These are phyloP conservation scores for Merodon equestris DNA, from an alignment of 2,888 invertebrate genomes.

Conservation along the genomic window DNA sequence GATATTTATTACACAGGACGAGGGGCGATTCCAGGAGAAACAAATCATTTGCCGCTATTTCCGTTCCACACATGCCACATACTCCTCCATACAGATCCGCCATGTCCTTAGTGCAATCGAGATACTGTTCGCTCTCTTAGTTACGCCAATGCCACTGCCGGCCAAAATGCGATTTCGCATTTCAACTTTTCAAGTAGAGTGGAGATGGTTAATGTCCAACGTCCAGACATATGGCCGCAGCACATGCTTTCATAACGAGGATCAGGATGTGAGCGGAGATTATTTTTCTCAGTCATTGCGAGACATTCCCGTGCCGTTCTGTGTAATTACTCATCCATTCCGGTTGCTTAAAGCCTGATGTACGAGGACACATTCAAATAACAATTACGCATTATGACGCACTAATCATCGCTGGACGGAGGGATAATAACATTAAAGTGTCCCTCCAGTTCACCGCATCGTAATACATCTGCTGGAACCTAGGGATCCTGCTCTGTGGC, in stretches of 20 bases:
- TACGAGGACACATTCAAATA: slow-evolving; percentile 58
- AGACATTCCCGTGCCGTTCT: slow-evolving; percentile 15
- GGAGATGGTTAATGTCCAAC: slow-evolving; percentile 62
- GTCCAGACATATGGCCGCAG: slow-evolving; percentile 61
- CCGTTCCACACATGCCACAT: slow-evolving; percentile 28
- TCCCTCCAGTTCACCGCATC: slow-evolving; percentile 37
- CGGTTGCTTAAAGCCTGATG: slow-evolving; percentile 17
- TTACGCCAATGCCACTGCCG: slow-evolving; percentile 17
- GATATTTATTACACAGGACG: slow-evolving; percentile 65
- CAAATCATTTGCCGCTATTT: slow-evolving; percentile 67
- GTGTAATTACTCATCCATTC: slow-evolving; percentile 39
- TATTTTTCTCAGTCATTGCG: not conserved
- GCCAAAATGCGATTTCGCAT: slow-evolving; percentile 59
- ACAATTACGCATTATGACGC: slow-evolving; percentile 67
- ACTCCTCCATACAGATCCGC: no score
- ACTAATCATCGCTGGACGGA: slow-evolving; percentile 62
- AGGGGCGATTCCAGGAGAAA: slow-evolving; percentile 54
- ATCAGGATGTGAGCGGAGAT: slow-evolving; percentile 6
- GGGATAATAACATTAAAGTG: slow-evolving; percentile 63
- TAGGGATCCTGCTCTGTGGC: no score
- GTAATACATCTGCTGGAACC: no score
- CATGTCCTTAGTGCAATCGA: not conserved
- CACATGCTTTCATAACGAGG: slow-evolving; percentile 54
- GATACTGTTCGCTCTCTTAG: not conserved
- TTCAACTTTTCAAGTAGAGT: slow-evolving; percentile 57